Conservation (phyloP, 2,797 vertebrate species). For the Picus viridis region DNA sequence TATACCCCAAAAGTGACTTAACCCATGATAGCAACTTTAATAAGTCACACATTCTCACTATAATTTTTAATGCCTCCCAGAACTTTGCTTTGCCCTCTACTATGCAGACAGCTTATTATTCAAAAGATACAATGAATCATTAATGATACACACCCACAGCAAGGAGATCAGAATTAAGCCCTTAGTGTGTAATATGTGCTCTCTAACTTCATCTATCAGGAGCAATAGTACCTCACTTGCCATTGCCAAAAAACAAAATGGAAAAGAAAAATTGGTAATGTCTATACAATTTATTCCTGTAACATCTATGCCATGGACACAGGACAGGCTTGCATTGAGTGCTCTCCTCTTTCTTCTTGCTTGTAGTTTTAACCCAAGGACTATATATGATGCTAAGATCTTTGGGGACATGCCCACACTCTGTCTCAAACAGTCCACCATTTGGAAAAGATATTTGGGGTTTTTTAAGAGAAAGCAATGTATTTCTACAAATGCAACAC, state of each 20-base stretch:
- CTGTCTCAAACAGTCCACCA: neutral
- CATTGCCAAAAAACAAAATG: constrained; percentile 1
- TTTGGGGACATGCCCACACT: neutral
- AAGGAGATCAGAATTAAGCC: constrained; percentile 49
- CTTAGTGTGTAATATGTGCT: constrained; percentile 16
- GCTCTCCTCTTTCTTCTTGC: neutral
- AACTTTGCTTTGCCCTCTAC: constrained; percentile 24
- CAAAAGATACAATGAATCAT: constrained; percentile 67
- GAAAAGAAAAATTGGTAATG: neutral
- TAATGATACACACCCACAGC: constrained; percentile 47
- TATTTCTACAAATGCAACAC: neutral
- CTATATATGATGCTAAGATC: neutral
- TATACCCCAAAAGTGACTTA: neutral
- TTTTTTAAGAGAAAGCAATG: neutral
- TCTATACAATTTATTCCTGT: neutral
- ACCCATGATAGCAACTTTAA: constrained; percentile 27
- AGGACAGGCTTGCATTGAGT: neutral
- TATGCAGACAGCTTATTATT: constrained; percentile 59
- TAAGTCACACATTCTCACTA: constrained; percentile 31
- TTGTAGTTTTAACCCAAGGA: neutral
- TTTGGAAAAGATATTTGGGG: too few species aligned
- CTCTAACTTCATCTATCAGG: constrained; percentile 3
- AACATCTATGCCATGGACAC: neutral
- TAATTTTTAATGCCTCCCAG: constrained; percentile 49
- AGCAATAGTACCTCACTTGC: neutral